Base-by-base conservation (phyloP, 2,113 vertebrate species). In the Erpornis zantholeuca region DNA sequence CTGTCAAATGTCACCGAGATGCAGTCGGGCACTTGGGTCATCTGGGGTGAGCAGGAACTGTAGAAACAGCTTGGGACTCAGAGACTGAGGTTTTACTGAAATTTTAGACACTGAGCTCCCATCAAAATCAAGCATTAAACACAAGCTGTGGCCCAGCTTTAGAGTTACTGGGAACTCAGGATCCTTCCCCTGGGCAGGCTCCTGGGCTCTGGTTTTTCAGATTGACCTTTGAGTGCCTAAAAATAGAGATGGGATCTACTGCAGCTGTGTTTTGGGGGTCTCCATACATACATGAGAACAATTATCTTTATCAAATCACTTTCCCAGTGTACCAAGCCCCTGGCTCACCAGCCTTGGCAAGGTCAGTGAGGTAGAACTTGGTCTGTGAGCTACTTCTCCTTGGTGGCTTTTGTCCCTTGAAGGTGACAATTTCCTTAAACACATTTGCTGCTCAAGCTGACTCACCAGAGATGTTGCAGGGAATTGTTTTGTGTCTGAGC, bases 401-500 rank as follows among this genome's bases (percentile, higher is more conserved):
- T 15, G 68, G 60, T 92, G 60, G 40, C 71, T 83, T 31, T 44
- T 78, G 73, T 56, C 80, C 70, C 84, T 76, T 50, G 66, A 42
- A 66, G 53, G 70, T 61, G 84, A 84, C 71, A 59, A 28, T 42
- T 70, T 42, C 78, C 80, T 27, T 45, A 44, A 64, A 25, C 40
- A 2, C 25, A 8, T 36, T 73, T 76, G 19, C 76, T 78, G 44
- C 7, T 75, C 6, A 2, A 24, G 72, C 35, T 92, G 88, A 29
- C 59, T 91, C 91, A 56, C 69, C 76, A 40, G 83, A 44, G 78
- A 6, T 5, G 31, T 76, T 65, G 77, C 84, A 90, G 87, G 56
- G 84, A 69, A 50, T 50, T 85, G 87, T 82, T 96, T 88, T 94
- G 87, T 76, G 54, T 72, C 57, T 64, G 49, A 94, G 89, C 91